phyloP scores from a whole-genome alignment of 2,113 vertebrate genomes.

The Fulmarus glacialis region DNA sequence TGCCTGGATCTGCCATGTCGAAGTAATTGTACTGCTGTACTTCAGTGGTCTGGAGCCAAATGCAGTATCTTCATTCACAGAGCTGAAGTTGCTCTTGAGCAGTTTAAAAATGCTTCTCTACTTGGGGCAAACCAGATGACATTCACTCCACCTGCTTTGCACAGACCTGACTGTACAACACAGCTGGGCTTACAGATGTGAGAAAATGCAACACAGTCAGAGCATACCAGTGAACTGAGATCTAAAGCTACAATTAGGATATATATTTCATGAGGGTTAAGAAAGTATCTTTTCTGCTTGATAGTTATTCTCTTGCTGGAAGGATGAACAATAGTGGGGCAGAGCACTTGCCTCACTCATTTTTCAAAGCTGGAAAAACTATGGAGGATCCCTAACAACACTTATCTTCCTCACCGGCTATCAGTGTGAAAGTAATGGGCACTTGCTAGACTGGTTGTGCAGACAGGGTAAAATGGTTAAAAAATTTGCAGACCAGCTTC shows the following conservation, averaged over 20 bases:
- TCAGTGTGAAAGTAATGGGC: background rate
- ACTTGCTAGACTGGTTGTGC: background rate
- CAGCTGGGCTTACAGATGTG: background rate
- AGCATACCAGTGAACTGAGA: background rate
- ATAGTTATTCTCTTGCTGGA: background rate
- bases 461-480: background rate
- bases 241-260: background rate
- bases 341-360: background rate
- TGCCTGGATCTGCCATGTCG: background rate
- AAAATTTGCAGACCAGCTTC: background rate
- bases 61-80: background rate
- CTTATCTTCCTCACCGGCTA: background rate
- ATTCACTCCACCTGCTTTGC: background rate
- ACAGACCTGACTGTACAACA: background rate
- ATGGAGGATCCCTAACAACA: background rate
- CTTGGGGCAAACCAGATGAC: background rate
- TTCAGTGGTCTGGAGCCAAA: background rate
- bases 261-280: background rate
- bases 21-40: background rate
- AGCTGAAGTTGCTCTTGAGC: background rate
- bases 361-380: background rate
- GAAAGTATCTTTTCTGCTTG: background rate
- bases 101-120: background rate
- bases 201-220: background rate
- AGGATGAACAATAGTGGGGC: background rate